Evolutionary conservation across 53 echinoderm and acorn worm genomes (phyloP).

Genomic region (Holothuria scabra): DNA sequence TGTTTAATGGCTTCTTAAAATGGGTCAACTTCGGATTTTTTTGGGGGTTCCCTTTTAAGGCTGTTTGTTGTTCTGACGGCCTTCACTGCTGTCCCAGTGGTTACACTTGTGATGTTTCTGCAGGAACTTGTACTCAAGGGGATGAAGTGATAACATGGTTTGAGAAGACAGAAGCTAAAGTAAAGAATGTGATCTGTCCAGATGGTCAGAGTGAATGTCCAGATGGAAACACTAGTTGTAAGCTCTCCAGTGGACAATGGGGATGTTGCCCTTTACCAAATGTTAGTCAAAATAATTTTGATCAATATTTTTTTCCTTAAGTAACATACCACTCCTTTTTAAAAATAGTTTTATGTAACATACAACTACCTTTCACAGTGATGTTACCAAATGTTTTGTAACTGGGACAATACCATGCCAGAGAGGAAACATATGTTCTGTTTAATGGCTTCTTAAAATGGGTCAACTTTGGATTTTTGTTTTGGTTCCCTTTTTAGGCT

Average conservation of each 20-base stretch:
- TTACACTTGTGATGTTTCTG: conserved; percentile 55
- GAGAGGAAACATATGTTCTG: too few species aligned
- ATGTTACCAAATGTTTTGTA: too few species aligned
- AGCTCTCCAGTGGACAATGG: conserved; percentile 44
- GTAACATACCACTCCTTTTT: not conserved
- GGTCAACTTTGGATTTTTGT: too few species aligned
- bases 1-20: too few species aligned
- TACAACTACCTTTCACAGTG: too few species aligned
- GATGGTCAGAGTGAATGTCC: conserved; percentile 3
- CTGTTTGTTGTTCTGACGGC: conserved; percentile 77
- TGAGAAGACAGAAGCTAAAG: conserved; percentile 18
- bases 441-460: too few species aligned
- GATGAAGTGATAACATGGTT: conserved; percentile 44
- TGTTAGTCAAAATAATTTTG: not conserved
- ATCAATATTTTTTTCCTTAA: not conserved
- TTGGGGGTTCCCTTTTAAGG: conserved; percentile 34
- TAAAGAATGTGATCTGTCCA: conserved; percentile 11
- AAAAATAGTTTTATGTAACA: too few species aligned
- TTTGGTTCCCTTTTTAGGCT: not conserved
- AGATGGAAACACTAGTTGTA: conserved; percentile 65
- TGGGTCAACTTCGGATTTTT: too few species aligned
- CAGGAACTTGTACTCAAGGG: conserved; percentile 53
- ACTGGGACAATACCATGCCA: too few species aligned
- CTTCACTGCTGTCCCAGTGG: conserved; percentile 65
- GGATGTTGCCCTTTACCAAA: conserved; percentile 73